Evolutionary conservation across 2,888 invertebrate genomes (phyloP).

Genomic region (Cyrtodaria siliqua): DNA sequence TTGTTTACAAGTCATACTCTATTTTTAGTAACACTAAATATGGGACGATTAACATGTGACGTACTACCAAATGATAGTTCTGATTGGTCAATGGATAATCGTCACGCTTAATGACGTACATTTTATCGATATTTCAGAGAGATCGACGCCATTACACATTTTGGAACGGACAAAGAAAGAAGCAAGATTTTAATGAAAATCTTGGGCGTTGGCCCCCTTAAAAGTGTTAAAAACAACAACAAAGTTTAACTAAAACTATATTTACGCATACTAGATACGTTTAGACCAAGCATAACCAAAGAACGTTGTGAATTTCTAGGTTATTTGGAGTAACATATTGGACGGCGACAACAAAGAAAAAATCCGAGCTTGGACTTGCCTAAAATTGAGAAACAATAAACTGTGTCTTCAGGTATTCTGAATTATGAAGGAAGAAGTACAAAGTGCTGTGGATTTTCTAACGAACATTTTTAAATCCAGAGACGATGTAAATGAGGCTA

Average conservation of each 20-base stretch:
- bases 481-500: slow-evolving; percentile 65
- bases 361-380: slow-evolving; percentile 16
- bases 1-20: slow-evolving; percentile 61
- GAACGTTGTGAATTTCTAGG: background rate
- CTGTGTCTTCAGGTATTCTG: background rate
- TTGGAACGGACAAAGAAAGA: slow-evolving; percentile 42
- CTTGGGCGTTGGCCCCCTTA: slow-evolving; percentile 33
- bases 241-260: background rate
- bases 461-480: slow-evolving; percentile 71
- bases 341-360: slow-evolving; percentile 8
- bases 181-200: slow-evolving; percentile 7
- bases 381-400: slow-evolving; percentile 13
- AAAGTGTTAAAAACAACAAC: background rate
- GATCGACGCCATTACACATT: slow-evolving; percentile 48
- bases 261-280: background rate
- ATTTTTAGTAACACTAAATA: slow-evolving; percentile 57
- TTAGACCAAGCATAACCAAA: background rate
- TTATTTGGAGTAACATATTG: background rate
- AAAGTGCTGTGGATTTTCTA: slow-evolving; percentile 80
- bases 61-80: slow-evolving; percentile 16
- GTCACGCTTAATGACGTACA: slow-evolving; percentile 61
- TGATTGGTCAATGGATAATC: slow-evolving; percentile 48
- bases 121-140: slow-evolving; percentile 34
- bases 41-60: slow-evolving; percentile 48
- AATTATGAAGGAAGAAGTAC: slow-evolving; percentile 82